These are phyloP conservation scores for Pedetes capensis DNA, from an alignment of 2,113 vertebrate species.

Conservation along the genomic window DNA sequence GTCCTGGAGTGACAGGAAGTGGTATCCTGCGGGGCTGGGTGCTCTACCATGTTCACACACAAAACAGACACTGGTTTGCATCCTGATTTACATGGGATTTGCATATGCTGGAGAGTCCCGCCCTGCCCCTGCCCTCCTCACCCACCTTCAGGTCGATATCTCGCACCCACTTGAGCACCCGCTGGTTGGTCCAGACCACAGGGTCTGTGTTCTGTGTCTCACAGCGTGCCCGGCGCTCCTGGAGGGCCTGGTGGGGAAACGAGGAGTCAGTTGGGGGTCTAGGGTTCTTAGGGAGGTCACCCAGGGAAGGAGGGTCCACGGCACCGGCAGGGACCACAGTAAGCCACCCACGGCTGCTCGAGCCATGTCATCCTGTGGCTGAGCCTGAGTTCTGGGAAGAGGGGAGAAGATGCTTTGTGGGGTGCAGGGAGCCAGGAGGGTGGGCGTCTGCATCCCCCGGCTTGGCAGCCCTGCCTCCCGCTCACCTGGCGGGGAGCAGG, in stretches of 20 bases:
- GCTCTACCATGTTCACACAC: background rate
- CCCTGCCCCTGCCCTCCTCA: accelerated
- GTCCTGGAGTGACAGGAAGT: background rate
- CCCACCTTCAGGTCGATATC: conserved; percentile 91
- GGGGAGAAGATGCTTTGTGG: background rate
- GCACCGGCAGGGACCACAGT: background rate
- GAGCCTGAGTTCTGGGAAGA: background rate
- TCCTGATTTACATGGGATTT: background rate
- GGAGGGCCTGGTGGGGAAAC: conserved; percentile 82
- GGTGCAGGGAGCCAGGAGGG: background rate
- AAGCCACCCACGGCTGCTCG: accelerated
- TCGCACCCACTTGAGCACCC: conserved; percentile 90
- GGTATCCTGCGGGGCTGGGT: background rate
- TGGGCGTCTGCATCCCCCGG: background rate
- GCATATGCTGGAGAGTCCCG: background rate
- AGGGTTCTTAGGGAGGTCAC: background rate
- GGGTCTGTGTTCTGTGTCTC: conserved; percentile 89
- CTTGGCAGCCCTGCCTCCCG: accelerated
- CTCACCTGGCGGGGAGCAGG: background rate
- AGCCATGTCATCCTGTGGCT: accelerated
- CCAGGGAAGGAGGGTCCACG: accelerated
- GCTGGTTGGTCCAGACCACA: conserved; percentile 90
- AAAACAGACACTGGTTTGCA: accelerated
- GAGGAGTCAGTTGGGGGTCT: too few species aligned
- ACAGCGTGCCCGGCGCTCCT: conserved; percentile 86